Conservation (phyloP, 2,888 invertebrate genomes). For the Leptopilina drosophilae region DNA sequence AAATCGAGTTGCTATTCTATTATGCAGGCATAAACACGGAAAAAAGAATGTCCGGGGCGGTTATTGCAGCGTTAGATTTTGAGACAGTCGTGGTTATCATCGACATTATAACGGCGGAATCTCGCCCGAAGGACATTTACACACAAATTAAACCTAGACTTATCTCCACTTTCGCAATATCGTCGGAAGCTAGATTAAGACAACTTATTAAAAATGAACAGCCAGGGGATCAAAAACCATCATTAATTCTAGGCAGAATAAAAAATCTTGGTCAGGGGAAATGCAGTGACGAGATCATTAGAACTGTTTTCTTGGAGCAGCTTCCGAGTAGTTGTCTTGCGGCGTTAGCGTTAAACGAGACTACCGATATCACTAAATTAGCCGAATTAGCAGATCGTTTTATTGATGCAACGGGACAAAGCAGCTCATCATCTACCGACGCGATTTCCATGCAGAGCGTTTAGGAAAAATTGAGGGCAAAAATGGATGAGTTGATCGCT, state of each 20-base stretch:
- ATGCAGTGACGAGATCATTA: conserved; percentile 24
- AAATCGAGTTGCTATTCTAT: too few species aligned
- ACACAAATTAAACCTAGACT: background rate
- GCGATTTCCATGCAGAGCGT: background rate
- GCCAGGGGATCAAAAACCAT: background rate
- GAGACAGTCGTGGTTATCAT: background rate
- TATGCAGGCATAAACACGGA: too few species aligned
- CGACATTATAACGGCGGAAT: background rate
- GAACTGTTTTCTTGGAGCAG: conserved; percentile 42
- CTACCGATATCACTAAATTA: background rate
- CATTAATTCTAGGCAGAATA: background rate
- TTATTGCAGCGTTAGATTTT: background rate
- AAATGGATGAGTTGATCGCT: background rate
- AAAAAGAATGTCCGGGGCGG: too few species aligned
- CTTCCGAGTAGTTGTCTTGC: background rate
- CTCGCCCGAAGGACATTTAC: background rate
- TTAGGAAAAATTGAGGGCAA: background rate
- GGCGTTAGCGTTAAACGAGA: conserved; percentile 6
- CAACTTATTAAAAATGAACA: background rate
- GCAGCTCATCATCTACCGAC: background rate
- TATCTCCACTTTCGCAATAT: background rate
- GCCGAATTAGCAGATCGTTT: too few species aligned
- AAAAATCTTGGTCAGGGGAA: conserved; percentile 21
- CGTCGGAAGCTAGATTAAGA: background rate
- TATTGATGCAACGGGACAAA: background rate